Base-by-base conservation (phyloP, 2,888 invertebrate genomes). In the Aporophyla lueneburgensis region DNA sequence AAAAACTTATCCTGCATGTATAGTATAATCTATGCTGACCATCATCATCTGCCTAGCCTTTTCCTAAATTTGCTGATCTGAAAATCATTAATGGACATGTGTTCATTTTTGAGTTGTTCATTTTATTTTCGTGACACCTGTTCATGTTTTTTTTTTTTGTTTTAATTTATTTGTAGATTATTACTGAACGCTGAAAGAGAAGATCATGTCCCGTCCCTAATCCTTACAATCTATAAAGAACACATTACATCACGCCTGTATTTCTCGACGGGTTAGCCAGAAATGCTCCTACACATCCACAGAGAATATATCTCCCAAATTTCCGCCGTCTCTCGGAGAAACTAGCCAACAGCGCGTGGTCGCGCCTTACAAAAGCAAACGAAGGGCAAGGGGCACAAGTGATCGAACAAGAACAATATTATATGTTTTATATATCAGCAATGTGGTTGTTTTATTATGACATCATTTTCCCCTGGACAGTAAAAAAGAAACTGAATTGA, bases 121-220 rank as follows among this genome's bases (percentile, higher is more conserved):
- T 33, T 33, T 2, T 33, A 2, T 33, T 33, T 33, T 33, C 3
- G 33, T 33, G 33, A 33, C 33, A 33, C 16, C 33, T 6, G 56
- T 33, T 16, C n/a, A n/a, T 6, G 10, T 40, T n/a, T 67, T 66
- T n/a, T 66, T 49, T 59, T 61, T 1, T 14, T 49, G 6, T 16
- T 59, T 67, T 67, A 40, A 19, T 67, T 54, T 67, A 67, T 67
- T 67, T 67, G 3, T 67, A 67, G 67, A 67, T 40, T n/a, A 56
- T 40, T n/a, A 58, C 67, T 67, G 56, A 67, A 58, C 19, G 10
- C 67, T 19, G 58, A 67, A 56, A 58, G 6, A 67, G 58, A 40
- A 67, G 67, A 67, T n/a, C 56, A 16, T 67, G 33, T n/a, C 16
- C 67, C 56, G 33, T n/a, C 16, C 67, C 56, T 33, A 56, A n/a